These are phyloP conservation scores for Malaclemys terrapin DNA, from an alignment of 2,113 vertebrate species.

Conservation along the genomic window DNA sequence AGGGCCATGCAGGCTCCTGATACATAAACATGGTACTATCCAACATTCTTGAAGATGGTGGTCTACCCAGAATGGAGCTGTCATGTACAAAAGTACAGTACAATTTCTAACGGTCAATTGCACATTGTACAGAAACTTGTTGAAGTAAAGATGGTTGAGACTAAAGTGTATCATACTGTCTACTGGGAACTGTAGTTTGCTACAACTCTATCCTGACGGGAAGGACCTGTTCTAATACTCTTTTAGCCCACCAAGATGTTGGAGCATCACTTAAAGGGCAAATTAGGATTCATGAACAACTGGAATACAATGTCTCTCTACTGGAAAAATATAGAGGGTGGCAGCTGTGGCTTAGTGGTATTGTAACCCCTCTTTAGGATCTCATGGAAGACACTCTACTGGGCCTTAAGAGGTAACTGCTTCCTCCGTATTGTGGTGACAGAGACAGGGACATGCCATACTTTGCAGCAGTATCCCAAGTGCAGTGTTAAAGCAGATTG, in stretches of 20 bases:
- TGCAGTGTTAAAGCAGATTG: neutral
- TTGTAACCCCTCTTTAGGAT: accelerated
- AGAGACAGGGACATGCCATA: neutral
- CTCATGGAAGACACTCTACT: neutral
- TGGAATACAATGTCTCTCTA: neutral
- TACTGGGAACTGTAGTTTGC: neutral
- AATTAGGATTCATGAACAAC: neutral
- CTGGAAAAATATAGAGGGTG: neutral
- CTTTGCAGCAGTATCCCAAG: neutral
- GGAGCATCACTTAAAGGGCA: neutral
- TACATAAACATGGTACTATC: neutral
- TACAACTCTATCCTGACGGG: neutral
- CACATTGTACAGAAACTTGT: neutral
- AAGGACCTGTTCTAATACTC: neutral
- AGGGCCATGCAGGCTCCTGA: neutral
- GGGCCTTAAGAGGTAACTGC: neutral
- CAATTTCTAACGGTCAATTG: neutral
- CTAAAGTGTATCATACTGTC: neutral
- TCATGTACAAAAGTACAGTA: neutral
- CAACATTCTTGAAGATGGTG: neutral
- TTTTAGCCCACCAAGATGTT: neutral
- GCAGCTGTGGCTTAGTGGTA: neutral
- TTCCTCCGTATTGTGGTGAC: neutral
- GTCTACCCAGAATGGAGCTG: neutral
- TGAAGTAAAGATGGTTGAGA: neutral